Conservation (phyloP, 30 jellyfish, hydroid and myxozoan genomes). For the Nemopilema nomurai region DNA sequence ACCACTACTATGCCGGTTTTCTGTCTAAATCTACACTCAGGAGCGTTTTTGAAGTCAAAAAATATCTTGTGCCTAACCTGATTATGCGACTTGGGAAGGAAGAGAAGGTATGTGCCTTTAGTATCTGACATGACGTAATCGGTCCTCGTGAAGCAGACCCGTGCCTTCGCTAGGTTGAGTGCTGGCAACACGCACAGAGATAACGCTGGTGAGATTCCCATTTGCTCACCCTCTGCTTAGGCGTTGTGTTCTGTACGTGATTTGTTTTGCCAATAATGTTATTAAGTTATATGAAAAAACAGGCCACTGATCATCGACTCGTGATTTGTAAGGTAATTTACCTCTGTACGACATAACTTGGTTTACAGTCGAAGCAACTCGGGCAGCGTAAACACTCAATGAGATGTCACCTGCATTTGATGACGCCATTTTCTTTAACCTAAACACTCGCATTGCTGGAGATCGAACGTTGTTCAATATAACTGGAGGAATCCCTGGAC, state of each 20-base stretch:
- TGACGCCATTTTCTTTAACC: too few relatives aligned
- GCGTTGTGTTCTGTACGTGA: neutral
- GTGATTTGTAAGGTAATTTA: neutral
- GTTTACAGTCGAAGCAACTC: too few relatives aligned
- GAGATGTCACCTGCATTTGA: neutral
- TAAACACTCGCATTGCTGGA: too few relatives aligned
- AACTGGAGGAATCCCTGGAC: too few relatives aligned
- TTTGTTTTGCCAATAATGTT: neutral
- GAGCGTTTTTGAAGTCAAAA: neutral
- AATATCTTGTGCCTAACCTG: neutral
- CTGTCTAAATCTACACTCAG: neutral
- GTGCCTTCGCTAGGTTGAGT: constrained; percentile 14
- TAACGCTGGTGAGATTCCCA: constrained; percentile 50
- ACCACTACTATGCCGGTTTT: neutral
- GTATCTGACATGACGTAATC: constrained; percentile 9
- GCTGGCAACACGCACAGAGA: constrained; percentile 6
- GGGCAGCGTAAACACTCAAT: too few relatives aligned
- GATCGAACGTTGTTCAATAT: too few relatives aligned
- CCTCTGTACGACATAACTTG: neutral
- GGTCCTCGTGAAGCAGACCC: constrained; percentile 36
- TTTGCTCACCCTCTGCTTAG: neutral
- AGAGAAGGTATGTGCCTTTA: neutral
- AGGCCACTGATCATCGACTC: neutral
- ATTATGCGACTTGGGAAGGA: neutral
- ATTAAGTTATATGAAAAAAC: neutral